Base-by-base conservation (phyloP, 2,797 vertebrate species). In the Knipowitschia caucasica region DNA sequence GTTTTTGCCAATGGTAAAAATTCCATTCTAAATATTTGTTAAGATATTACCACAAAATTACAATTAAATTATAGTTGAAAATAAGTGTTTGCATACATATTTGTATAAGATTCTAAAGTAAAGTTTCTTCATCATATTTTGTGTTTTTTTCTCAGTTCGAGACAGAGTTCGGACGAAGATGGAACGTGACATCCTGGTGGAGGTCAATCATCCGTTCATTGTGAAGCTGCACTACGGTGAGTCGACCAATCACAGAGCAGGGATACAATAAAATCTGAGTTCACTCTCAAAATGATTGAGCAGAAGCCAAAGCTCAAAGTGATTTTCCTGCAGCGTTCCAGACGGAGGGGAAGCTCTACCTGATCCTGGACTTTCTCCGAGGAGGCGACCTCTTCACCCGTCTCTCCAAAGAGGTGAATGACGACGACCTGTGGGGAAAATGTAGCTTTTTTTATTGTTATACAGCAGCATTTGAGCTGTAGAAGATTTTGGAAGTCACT, bases 181-280 rank as follows among this genome's bases (percentile, higher is more conserved):
- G 96, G 96, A 99, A 77, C 90, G 96, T 75, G 96, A 98, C 89
- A 98, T 99, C 89, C 87, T 99, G 80, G 96, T 97, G 68, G 95
- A 98, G 87, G 95, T 99, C 66, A 98, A 97, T 85, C 96, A 99
- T 87, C 96, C 95, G 54, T 99, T 99, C 91, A 99, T 99, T 85
- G 95, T 99, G 85, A 98, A 98, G 76, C 92, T 98, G 92, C 96
- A 98, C 92, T 98, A 98, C 89, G 95, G 96, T 98, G 88, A 91
- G 93, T 85, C 25, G 46, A 38, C 46, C 46, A 33, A 21, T 34
- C 30, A 4, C 94, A 49, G 94, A 96, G 78, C 88, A 96, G 64
- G 93, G n/a, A n/a, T n/a, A n/a, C n/a, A n/a, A n/a, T n/a, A n/a
- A 10, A 10, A 20, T 25, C 14, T 15, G 24, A 44, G 15, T 2